Evolutionary conservation across 2,888 invertebrate genomes (phyloP), one percentile per base, ranked within the genome.

Genomic region (Halictus quadricinctus): DNA sequence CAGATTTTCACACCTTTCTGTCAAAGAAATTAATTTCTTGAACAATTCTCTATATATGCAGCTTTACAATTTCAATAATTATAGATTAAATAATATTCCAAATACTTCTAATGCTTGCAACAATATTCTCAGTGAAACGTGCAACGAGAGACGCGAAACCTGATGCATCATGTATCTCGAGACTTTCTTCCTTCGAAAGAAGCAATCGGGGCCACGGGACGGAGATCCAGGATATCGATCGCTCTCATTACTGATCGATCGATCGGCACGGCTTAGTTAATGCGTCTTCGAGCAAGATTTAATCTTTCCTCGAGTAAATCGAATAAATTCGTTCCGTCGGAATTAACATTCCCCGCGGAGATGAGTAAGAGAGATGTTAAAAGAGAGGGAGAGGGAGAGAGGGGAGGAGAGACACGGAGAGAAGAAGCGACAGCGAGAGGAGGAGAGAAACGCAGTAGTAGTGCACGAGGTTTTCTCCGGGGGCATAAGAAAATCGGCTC

Each of bases 401-500:
- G 66, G 25, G n/a, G 70, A 48, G 18, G 60, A 60, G 60, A 60
- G 12, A 60, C 5, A 5, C 12, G 13, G 12, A 29, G 29, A 29
- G 29, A 29, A 29, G 29, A 29, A 29, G 29, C 29, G 29, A 29
- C 29, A 29, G 29, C 29, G 29, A 2, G 29, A 29, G 25, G n/a
- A 41, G 41, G 66, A 2, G 8, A 43, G 66, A 36, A 12, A 70
- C 5, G 25, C 60, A 25, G 43, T 46, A 50, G 43, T 15, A 54
- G 64, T 46, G 36, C 36, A 48, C 54, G 41, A 64, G 76, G 64
- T 79, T 87, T 80, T 79, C 80, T 76, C 80, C 73, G 48, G 78
- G 60, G 79, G 81, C 70, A 82, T 78, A 82, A 86, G 86, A 86
- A 86, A 86, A 82, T 86, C 86, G 72, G 66, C 50, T 73, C 81